Percentiles rank a stretch among this genome's conserved stretches.
These are phyloP conservation scores for Tragopan temminckii DNA, from an alignment of 2,797 vertebrate genomes.

Conservation along the genomic window DNA sequence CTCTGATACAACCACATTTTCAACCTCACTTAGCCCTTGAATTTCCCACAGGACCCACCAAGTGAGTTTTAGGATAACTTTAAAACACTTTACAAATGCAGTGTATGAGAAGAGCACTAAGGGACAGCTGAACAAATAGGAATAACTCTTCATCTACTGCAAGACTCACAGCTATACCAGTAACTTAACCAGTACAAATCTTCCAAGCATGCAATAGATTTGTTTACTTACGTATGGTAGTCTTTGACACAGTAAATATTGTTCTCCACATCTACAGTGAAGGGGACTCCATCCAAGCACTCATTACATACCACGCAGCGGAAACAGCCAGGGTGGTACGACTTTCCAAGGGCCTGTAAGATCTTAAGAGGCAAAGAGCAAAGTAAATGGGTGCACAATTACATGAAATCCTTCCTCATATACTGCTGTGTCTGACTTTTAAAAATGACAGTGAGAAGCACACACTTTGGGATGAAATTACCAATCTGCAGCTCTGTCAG, in stretches of 20 bases:
- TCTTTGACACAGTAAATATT: slow-evolving; percentile 99
- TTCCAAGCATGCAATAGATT: background rate
- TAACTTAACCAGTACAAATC: fast-evolving
- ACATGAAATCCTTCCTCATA: background rate
- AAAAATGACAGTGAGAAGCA: background rate
- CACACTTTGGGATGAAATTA: background rate
- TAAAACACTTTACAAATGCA: background rate
- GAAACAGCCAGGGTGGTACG: slow-evolving; percentile 98
- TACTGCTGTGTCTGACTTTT: background rate
- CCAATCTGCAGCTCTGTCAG: slow-evolving; percentile 34
- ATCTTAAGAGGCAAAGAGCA: slow-evolving; percentile 83
- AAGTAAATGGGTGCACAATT: background rate
- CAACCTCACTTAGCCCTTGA: background rate
- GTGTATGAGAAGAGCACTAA: background rate
- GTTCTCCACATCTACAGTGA: slow-evolving; percentile 96
- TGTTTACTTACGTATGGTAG: slow-evolving; percentile 93
- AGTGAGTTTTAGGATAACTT: background rate
- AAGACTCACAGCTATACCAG: background rate
- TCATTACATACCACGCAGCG: slow-evolving; percentile 97
- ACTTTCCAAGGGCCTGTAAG: slow-evolving; percentile 96
- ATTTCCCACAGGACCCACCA: background rate
- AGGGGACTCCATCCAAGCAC: slow-evolving; percentile 96
- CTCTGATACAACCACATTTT: background rate
- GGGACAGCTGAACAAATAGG: background rate
- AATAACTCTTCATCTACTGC: background rate